Base-by-base conservation (phyloP, 2,797 vertebrate genomes). In the Gouania willdenowi region DNA sequence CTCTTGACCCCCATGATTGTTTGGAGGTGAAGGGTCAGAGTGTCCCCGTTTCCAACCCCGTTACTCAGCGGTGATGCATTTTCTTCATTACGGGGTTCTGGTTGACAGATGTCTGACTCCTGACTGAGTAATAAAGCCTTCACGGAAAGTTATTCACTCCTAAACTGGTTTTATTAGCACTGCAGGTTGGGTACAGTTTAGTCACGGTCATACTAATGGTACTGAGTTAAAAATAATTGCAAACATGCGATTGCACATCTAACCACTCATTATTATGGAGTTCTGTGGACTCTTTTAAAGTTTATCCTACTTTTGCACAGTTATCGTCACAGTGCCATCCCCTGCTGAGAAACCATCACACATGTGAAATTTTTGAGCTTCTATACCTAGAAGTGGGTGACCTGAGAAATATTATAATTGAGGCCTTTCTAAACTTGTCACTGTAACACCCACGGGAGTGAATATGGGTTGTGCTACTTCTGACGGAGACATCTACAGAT, bases 341-440 rank as follows among this genome's bases (percentile, higher is more conserved):
- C 53, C 58, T 66, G 25, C 62, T 26, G 59, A 52, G 50, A 47
- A 46, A 43, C 45, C 22, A 33, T 61, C 56, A 60, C 55, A 15
- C 32, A 66, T 68, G 45, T 68, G 29, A 54, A 56, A 43, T 36
- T n/a, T 21, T 41, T 58, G 25, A 32, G 18, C 5, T 64, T 62
- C 54, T 82, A 75, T 57, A 81, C 66, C 65, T 52, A 79, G 74
- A 88, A 86, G 67, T 87, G 61, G 85, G 83, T 87, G 85, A 82
- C 84, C 82, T 65, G 54, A 54, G 63, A 75, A 63, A 59, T n/a
- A n/a, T 76, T 45, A 36, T 74, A 80, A 83, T 88, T 72, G 76
- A 55, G 73, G 80, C 68, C 55, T 22, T 63, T 69, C 53, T 65
- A 72, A 83, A 78, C 72, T 71, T 81, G 54, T 77, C 70, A 48